phyloP scores from a whole-genome alignment of 2,888 invertebrate genomes.

The Nemapogon koenigi region DNA sequence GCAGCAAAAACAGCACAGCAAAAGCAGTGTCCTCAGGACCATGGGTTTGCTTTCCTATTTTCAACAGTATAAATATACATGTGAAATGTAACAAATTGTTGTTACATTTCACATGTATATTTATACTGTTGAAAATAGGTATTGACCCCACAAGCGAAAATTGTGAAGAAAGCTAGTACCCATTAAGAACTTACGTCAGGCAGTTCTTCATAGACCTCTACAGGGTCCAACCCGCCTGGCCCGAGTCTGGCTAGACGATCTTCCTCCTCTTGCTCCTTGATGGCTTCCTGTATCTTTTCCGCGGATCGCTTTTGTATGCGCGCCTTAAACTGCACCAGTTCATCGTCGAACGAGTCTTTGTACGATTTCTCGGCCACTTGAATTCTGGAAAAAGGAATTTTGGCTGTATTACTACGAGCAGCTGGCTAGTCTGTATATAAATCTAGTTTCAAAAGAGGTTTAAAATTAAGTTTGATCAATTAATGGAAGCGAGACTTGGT shows the following conservation, averaged over 20 bases:
- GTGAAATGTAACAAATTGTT: background rate
- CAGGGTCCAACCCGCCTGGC: constrained; percentile 97
- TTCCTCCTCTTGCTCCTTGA: constrained; percentile 86
- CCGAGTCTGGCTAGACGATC: constrained; percentile 86
- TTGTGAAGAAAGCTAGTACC: background rate
- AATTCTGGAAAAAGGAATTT: constrained; percentile 67
- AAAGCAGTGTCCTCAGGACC: no score
- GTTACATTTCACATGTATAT: background rate
- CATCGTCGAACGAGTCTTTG: constrained; percentile 92
- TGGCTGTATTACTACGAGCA: background rate
- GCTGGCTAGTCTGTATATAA: no score
- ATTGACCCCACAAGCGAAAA: background rate
- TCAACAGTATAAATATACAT: no score
- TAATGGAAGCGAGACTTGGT: no score
- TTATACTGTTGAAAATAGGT: background rate
- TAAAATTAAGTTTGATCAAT: no score
- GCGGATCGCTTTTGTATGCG: constrained; percentile 85
- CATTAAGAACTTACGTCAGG: constrained; percentile 72
- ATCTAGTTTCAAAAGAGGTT: no score
- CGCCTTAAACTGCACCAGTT: constrained; percentile 86
- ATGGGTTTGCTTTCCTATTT: no score
- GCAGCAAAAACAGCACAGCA: no score
- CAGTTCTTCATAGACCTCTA: constrained; percentile 93
- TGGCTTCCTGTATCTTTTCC: constrained; percentile 85
- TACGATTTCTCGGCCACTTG: constrained; percentile 93